Base-by-base conservation (phyloP, 2,888 invertebrate genomes). In the Antheraea assamensis region DNA sequence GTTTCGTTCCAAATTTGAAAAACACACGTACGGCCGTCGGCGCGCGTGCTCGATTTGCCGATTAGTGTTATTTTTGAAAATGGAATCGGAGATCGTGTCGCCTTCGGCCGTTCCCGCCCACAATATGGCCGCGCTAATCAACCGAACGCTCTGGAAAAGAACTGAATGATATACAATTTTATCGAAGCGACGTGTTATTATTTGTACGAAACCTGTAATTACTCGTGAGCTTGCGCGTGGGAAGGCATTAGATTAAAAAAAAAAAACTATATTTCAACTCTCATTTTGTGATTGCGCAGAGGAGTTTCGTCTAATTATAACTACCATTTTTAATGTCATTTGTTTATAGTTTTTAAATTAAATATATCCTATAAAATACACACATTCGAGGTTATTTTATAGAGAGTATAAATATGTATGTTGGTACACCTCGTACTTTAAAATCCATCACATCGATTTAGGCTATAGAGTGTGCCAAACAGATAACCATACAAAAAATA, bases 81-180 rank as follows among this genome's bases (percentile, higher is more conserved):
- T 92, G 92, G 92, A 91, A 92, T 90, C 90, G 90, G 88, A 90
- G 91, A 92, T 93, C 92, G 92, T 90, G 92, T 93, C 94, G 94
- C 94, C 93, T 89, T 88, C 89, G 93, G 93, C 88, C 88, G 88
- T 85, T 82, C 86, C 92, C 94, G 93, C 94, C 94, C 91, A 90
- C 94, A 94, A 94, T 89, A 94, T 94, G 94, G 94, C 94, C 88
- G 93, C 90, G 88, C 92, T 94, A 93, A 93, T 94, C 93, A 92
- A 87, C 87, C 89, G 19, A 81, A 82, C 85, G 89, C 88, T 89
- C 93, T 91, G 92, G 92, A 91, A 91, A 89, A 80, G 83, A 89
- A 88, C 87, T 85, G 89, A 93, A 93, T 93, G 93, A 93, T 94
- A 93, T 93, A 94, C 93, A 93, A 93, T 94, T 94, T 94, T 91